Conservation (phyloP, 2,888 invertebrate species). For the Masnerella sp. region DNA sequence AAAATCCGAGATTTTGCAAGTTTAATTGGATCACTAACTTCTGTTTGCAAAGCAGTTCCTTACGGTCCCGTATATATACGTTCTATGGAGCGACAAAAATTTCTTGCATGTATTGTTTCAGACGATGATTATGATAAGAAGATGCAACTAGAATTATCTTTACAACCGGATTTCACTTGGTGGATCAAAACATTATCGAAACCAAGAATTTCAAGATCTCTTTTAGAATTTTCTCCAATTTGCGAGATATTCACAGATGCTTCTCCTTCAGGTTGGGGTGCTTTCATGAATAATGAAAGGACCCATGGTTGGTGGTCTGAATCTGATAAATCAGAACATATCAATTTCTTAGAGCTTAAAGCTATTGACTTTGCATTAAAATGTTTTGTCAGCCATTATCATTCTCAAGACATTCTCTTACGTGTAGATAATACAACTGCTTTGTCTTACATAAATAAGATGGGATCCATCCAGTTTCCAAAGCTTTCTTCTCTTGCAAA, state of each 20-base stretch:
- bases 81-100: slow-evolving; percentile 43
- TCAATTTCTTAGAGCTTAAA: slow-evolving; percentile 50
- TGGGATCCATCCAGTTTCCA: slow-evolving; percentile 29
- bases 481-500: slow-evolving; percentile 11
- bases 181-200: slow-evolving; percentile 37
- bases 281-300: slow-evolving; percentile 25
- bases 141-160: slow-evolving; percentile 2
- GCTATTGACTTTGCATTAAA: slow-evolving; percentile 23
- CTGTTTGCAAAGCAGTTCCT: slow-evolving; percentile 35
- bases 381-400: slow-evolving; percentile 3
- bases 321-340: slow-evolving; percentile 37
- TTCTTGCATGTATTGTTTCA: slow-evolving; percentile 11
- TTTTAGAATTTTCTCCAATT: neutral
- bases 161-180: slow-evolving; percentile 43
- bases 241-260: slow-evolving; percentile 55
- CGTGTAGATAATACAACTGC: slow-evolving; percentile 20
- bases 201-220: slow-evolving; percentile 11
- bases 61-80: slow-evolving; percentile 35
- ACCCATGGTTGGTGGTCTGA: slow-evolving; percentile 60
- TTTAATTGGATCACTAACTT: slow-evolving; percentile 44
- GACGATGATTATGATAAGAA: slow-evolving; percentile 23
- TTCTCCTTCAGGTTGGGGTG: slow-evolving; percentile 62
- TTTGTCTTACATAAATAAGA: slow-evolving; percentile 41
- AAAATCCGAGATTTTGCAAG: slow-evolving; percentile 45
- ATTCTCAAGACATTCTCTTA: slow-evolving; percentile 13